Base-by-base conservation (phyloP, 1,140 invertebrate species). In the Cepaea nemoralis region DNA sequence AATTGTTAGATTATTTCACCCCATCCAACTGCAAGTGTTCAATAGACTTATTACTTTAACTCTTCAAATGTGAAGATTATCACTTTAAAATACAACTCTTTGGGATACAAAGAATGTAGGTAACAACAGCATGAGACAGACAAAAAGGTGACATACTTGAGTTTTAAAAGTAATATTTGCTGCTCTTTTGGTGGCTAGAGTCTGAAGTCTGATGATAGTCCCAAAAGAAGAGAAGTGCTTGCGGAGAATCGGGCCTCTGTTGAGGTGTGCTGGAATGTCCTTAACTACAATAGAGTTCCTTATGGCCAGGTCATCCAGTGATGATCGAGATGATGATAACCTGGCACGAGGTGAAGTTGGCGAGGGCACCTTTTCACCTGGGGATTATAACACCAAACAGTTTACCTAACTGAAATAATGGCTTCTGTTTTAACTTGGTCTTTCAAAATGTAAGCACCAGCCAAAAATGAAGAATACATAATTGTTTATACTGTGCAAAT, bases 221-320 rank as follows among this genome's bases (percentile, higher is more conserved):
- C 90, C 90, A 86, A 84, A 91, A 63, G 84, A 84, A 14, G 82
- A 83, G 77, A 91, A 91, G 80, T 91, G 89, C 35, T 75, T 84
- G 1, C 77, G 77, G 19, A 91, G 81, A 31, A 77, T 48, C 8
- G 76, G n/a, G 16, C 63, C 73, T 39, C 85, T 89, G 82, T 90
- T 90, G 45, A 84, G 86, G 39, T 85, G 82, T 16, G 80, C 55
- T 0, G 87, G 87, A 1, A 91, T 83, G 73, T 87, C 85, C 66
- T 86, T 87, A 69, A 86, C 86, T 14, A 86, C 71, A n/a, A 91
- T 85, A 33, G 85, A 84, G 0, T 86, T 84, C 74, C 85, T 88
- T 19, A 39, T 81, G 10, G 35, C 73, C 12, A 85, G 50, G 39
- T 90, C 87, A 2, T 87, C 87, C 35, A 76, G 40, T 19, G 59